Evolutionary conservation across 2,113 vertebrate species (phyloP), one percentile per base, ranked within the genome.

Genomic region (Oreochromis tanganicae): DNA sequence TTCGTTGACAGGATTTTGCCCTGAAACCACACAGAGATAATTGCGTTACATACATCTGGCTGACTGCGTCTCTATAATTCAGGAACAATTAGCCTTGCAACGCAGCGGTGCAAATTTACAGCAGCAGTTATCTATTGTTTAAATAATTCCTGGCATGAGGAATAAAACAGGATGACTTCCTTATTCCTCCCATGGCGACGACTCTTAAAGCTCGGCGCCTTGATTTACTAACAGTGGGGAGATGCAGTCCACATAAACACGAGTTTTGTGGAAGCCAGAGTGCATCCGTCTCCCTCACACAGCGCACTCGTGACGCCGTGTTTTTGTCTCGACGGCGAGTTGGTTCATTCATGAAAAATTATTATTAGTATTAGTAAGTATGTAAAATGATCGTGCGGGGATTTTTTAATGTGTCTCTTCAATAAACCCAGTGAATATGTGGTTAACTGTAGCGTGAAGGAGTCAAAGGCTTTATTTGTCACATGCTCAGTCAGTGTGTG

Each of bases 1-100:
- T 97, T 97, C 14, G 97, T 98, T 61, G 97, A 94, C 94, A 98
- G 94, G 94, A 98, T 98, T 96, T 96, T 97, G 82, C 99, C 98
- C 99, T 99, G 96, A 86, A 95, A 95, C 75, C 94, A 94, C 84
- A 92, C 87, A 93, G 85, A 94, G 88, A 95, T 94, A 92, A 92
- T 91, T 92, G 90, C 1, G 83, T 86, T 80, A 94, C 6, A 78
- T 91, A 80, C 85, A 88, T 94, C 89, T 89, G 92, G 87, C 66
- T 55, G 85, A 88, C 88, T 90, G 89, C 29, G 80, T 85, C 93
- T 93, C 91, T 90, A 93, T 94, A 90, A 95, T 90, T 96, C 92
- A 95, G 80, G 54, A 91, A 94, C 93, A 95, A 95, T 96, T 95
- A 95, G 87, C 87, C 61, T 68, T 24, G 82, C 81, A 82, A 91